Base-by-base conservation (phyloP, 2,113 vertebrate genomes). In the Gobiocypris rarus region DNA sequence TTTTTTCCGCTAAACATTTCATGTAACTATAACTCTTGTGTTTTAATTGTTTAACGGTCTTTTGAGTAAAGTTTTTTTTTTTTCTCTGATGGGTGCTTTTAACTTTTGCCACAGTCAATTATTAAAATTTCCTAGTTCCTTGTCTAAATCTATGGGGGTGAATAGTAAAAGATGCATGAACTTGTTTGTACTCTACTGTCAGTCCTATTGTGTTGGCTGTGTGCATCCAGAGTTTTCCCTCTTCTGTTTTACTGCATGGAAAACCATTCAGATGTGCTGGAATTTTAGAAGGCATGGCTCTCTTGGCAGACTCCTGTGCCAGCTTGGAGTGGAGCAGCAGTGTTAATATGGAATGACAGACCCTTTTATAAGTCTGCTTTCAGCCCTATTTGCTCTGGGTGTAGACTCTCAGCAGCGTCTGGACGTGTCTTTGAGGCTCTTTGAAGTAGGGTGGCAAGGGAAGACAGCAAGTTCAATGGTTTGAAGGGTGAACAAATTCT, bases 111-210 rank as follows among this genome's bases (percentile, higher is more conserved):
- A 41, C 9, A 19, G 31, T 38, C 65, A 69, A 9, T 38, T 38
- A 69, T 69, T 69, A 69, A 28, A 26, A 75, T 26, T 28, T 17
- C 24, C 8, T 52, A 26, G 38, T 52, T 69, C 80, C 84, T 38
- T 80, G 6, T 87, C 69, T 50, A 50, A 77, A n/a, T 86, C 5
- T 34, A 13, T 17, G 3, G 58, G 13, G 58, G 31, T 26, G 54
- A 63, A 61, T 34, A 3, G 13, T 79, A 80, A 80, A 80, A 65
- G 77, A 48, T 80, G 41, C 56, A 78, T 9, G 14, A 24, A 76
- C 74, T 76, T 76, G 52, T 56, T 22, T 76, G 74, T n/a, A 59
- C 13, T 43, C 7, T 59, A 61, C 22, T 7, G 13, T 77, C 5
- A 24, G 31, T 43, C 13, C 7, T 58, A 3, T 5, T n/a, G 11